Percentiles rank a stretch among this genome's conserved stretches.
These are phyloP conservation scores for Aethina tumida DNA, from an alignment of 1,140 invertebrate genomes.

Conservation along the genomic window DNA sequence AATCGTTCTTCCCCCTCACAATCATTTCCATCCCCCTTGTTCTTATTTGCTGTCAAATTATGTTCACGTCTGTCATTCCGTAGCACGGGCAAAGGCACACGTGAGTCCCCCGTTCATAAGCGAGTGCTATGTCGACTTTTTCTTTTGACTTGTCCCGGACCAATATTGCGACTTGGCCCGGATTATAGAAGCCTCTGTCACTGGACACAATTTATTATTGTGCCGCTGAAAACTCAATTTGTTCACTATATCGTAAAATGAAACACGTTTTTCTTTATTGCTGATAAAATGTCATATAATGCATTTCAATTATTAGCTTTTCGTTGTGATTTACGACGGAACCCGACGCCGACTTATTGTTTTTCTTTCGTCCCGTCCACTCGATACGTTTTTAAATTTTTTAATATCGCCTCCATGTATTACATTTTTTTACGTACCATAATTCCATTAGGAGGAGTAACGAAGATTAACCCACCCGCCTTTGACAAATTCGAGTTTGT, in stretches of 20 bases:
- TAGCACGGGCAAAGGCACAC: constrained; percentile 26
- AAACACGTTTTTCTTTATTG: constrained; percentile 1
- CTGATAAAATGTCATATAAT: constrained; percentile 3
- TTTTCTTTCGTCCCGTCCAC: no score
- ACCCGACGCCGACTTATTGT: no score
- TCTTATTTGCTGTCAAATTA: constrained; percentile 37
- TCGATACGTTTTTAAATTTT: no score
- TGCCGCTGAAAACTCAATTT: neutral
- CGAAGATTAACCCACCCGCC: no score
- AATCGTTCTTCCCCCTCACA: constrained; percentile 29
- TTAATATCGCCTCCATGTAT: no score
- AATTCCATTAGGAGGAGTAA: no score
- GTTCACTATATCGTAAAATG: constrained; percentile 1
- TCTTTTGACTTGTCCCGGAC: neutral
- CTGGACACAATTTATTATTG: neutral
- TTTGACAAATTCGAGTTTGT: no score
- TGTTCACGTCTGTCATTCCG: constrained; percentile 35
- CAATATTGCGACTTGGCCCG: neutral
- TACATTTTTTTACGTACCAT: no score
- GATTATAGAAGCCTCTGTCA: neutral
- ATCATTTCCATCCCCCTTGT: constrained; percentile 31
- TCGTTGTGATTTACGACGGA: no score
- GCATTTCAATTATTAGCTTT: constrained; percentile 1
- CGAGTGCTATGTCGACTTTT: neutral
- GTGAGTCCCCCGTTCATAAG: constrained; percentile 21